These are phyloP conservation scores for Tupaia chinensis DNA, from an alignment of 2,113 vertebrate species.

Conservation along the genomic window DNA sequence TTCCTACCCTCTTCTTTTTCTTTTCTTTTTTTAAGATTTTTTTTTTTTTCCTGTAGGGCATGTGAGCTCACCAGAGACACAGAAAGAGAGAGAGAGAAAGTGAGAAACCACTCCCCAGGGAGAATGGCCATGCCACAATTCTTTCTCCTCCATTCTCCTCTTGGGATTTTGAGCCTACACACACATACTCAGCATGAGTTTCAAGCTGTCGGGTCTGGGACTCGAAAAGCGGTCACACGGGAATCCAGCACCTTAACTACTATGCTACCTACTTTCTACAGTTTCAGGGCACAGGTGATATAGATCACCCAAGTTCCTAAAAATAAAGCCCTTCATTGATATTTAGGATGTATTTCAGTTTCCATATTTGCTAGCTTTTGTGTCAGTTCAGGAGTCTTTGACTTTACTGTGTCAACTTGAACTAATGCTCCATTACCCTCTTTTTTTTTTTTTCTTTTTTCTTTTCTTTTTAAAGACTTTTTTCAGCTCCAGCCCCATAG, in stretches of 20 bases:
- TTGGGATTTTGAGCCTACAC: not conserved
- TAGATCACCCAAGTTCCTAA: not conserved
- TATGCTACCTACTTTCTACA: not conserved
- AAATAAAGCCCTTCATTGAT: not conserved
- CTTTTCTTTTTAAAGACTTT: no score
- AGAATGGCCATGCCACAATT: no score
- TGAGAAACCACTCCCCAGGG: no score
- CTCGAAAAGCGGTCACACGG: no score
- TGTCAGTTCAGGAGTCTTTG: not conserved
- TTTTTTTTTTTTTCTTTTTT: not conserved
- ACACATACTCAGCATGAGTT: not conserved
- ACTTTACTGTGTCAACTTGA: constrained; percentile 17
- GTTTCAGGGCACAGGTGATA: not conserved
- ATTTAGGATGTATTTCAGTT: not conserved
- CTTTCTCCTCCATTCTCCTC: not conserved
- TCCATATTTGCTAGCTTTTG: not conserved
- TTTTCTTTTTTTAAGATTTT: no score
- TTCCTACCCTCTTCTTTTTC: not conserved
- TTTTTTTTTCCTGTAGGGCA: no score
- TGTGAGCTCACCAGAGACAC: no score
- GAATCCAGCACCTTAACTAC: no score
- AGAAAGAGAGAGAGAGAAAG: no score
- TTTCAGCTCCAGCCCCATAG: no score
- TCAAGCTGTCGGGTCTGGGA: no score
- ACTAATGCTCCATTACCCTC: not conserved